These are phyloP conservation scores for Cryptophagus acutangulus DNA, from an alignment of 2,888 invertebrate genomes.

Conservation along the genomic window DNA sequence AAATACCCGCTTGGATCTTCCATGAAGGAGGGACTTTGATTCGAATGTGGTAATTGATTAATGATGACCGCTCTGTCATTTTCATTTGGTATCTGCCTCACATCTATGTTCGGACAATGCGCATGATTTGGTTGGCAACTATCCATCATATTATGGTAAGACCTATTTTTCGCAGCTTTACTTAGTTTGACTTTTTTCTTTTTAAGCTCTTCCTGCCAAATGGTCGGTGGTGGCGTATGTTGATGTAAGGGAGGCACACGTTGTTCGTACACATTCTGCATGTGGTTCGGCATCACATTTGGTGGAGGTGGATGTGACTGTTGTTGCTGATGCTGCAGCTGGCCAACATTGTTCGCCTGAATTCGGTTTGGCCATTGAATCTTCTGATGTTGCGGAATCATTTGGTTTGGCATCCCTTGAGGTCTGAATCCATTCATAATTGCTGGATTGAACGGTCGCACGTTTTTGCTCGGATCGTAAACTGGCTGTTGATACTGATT, in stretches of 20 bases:
- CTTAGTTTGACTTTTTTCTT: slow-evolving; percentile 55
- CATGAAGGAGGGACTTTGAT: slow-evolving; percentile 69
- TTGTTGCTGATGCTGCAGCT: slow-evolving; percentile 48
- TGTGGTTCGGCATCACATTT: slow-evolving; percentile 30
- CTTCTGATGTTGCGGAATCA: slow-evolving; percentile 49
- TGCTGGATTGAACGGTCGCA: slow-evolving; percentile 33
- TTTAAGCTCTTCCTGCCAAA: slow-evolving; percentile 55
- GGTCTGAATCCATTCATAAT: slow-evolving; percentile 38
- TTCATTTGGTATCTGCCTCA: slow-evolving; percentile 52
- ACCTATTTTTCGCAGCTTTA: slow-evolving; percentile 54
- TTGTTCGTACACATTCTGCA: slow-evolving; percentile 53
- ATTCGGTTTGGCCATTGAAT: slow-evolving; percentile 49
- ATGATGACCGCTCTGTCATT: slow-evolving; percentile 41
- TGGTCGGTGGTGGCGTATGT: slow-evolving; percentile 56
- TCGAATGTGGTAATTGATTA: slow-evolving; percentile 37
- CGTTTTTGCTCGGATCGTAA: slow-evolving; percentile 43
- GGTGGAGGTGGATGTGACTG: no score
- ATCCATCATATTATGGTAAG: slow-evolving; percentile 48
- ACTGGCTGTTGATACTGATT: slow-evolving; percentile 31
- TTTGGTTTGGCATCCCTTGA: slow-evolving; percentile 33
- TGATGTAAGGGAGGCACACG: slow-evolving; percentile 71
- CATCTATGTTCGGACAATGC: slow-evolving; percentile 58
- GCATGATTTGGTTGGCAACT: slow-evolving; percentile 28
- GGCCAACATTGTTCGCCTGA: slow-evolving; percentile 43
- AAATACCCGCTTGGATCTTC: slow-evolving; percentile 89